A percentile compares a stretch with the other conserved stretches of the same genome.
Evolutionary conservation across 2,888 invertebrate genomes (phyloP).

Genomic region (Brenthis daphne): DNA sequence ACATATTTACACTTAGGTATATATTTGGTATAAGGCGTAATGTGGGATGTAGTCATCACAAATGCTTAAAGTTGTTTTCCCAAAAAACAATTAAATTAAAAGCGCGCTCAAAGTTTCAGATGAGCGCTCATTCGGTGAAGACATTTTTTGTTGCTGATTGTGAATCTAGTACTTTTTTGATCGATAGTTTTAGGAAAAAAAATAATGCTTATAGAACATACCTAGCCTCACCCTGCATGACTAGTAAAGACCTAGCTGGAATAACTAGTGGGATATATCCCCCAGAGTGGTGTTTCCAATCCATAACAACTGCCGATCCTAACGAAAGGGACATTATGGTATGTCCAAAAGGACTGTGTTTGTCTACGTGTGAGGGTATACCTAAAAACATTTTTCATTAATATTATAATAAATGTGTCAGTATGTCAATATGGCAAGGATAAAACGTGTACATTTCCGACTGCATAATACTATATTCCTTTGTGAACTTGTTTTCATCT

Average conservation of each 20-base stretch:
- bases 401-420: not conserved
- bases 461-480: too few species aligned
- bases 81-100: too few species aligned
- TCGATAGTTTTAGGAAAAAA: not conserved
- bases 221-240: conserved; percentile 91
- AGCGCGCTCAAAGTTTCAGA: too few species aligned
- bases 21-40: not conserved
- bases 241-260: conserved; percentile 87
- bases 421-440: too few species aligned
- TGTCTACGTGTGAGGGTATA: conserved; percentile 97
- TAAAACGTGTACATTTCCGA: too few species aligned
- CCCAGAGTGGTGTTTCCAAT: conserved; percentile 87
- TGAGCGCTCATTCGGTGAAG: too few species aligned
- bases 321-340: conserved; percentile 94
- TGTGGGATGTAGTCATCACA: not conserved
- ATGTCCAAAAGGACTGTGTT: conserved; percentile 95
- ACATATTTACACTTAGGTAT: not conserved
- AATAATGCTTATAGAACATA: conserved; percentile 46
- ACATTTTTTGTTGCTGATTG: too few species aligned
- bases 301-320: conserved; percentile 92
- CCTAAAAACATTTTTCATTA: conserved; percentile 76
- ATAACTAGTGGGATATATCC: conserved; percentile 84
- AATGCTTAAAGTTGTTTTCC: too few species aligned
- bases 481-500: too few species aligned
- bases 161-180: too few species aligned